Base-by-base conservation (phyloP, 2,113 vertebrate genomes). In the Thymallus thymallus region DNA sequence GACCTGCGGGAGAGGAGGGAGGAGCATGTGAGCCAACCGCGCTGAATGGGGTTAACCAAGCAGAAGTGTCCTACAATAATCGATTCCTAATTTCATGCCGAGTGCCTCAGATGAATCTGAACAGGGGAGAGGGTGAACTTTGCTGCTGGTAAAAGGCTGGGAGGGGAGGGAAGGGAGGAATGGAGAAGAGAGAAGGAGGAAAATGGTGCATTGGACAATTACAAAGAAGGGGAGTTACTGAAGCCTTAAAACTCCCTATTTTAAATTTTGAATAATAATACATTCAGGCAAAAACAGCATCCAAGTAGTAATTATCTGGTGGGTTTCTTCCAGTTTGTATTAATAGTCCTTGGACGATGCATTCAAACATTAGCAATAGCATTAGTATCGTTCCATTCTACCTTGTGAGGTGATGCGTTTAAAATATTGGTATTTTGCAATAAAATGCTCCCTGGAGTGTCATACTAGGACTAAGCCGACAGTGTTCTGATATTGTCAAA, bases 61-160 rank as follows among this genome's bases (percentile, higher is more conserved):
- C 89, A 82, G 84, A 84, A 77, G 89, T 74, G 84, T 88, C 86
- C 79, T 79, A 81, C 88, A 87, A 91, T 91, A 93, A 93, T 93
- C 92, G 88, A 93, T 94, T 93, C 84, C 90, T 92, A 91, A 93
- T 94, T 93, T 93, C 93, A 93, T 92, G 93, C 88, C 67, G 90
- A 89, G 81, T 86, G 90, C 90, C 70, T 87, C 80, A 82, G 86
- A 91, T 90, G 90, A 90, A 91, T 89, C 86, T 82, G 85, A 78
- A 74, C 80, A 72, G 64, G 80, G 71, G 64, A 66, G 60, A 45
- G 66, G 66, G 81, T 78, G 78, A 79, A 81, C 82, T 88, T 85
- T 87, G 3, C 30, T 56, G 81, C 55, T 69, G 75, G 65, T 85
- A 72, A 45, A 32, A 24, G 70, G 71, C 51, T 70, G 41, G 9